Evolutionary conservation across 2,888 invertebrate species (phyloP), one percentile per base, ranked within the genome.

Genomic region (Myathropa florea): DNA sequence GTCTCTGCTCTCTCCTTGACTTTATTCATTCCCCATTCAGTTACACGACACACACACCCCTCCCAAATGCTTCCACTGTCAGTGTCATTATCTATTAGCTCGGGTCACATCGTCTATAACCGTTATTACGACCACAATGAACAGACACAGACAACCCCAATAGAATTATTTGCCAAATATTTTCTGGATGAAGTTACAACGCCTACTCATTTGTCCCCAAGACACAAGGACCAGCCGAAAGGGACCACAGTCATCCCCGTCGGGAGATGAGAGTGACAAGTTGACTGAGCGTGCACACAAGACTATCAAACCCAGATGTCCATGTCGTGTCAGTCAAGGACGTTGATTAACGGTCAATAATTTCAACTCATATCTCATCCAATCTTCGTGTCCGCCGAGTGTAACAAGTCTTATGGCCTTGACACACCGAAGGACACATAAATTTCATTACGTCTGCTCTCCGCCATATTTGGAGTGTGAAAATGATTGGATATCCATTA

Each of bases 401-500:
- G 24, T 57, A 23, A 57, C 57, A 57, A 24, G 57, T 73, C 36
- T 28, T 30, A 28, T 68, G 46, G 68, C 73, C 73, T 83, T 68
- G 79, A 75, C 73, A 70, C 59, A 18, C 64, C 79, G 33, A 79
- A 79, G 79, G 83, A 79, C 63, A 64, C 57, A 68, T 67, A 55
- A 23, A 71, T 77, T 64, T 53, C 60, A 39, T 57, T 61, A 55
- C 30, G 21, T 57, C 53, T 12, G n/a, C 14, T 30, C 26, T 53
- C 18, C 21, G 46, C 10, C 60, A 72, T 33, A 67, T 59, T 73
- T 59, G 73, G 64, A 73, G 83, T 79, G 83, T 79, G 70, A 79
- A 83, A 79, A 83, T 79, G 79, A 83, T 83, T 83, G 83, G 83
- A 79, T 64, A 70, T 46, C 26, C 63, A 70, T 79, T 60, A 53